Base-by-base conservation (phyloP, 1,140 invertebrate species). In the Aphaenogaster rudis region DNA sequence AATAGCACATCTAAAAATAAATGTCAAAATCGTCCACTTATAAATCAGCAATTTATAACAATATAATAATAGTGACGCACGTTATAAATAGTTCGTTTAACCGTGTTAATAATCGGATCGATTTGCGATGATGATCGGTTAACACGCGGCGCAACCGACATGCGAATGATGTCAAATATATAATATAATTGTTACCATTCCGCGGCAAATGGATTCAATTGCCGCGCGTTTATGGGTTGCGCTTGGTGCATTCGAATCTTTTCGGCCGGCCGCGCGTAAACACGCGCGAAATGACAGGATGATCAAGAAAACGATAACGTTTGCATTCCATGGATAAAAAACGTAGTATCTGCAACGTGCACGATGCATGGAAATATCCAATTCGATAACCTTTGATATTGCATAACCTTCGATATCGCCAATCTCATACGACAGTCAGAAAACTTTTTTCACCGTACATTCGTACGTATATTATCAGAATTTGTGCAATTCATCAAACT, bases 1-100 rank as follows among this genome's bases (percentile, higher is more conserved):
- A 84, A 76, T 82, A 82, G 66, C 42, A 61, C 8, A 6, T 74
- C 52, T 50, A 84, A 84, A 71, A 84, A 84, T 74, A 84, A 61
- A 39, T 33, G 50, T 72, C 54, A 50, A 61, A 76, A 84, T 39
- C 6, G 11, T 84, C 13, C 8, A 33, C 5, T 33, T 6, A 84
- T 63, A 84, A 45, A 74, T 82, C 52, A 9, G 42, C 42, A 2
- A 84, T 84, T 50, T 61, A 36, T 63, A 63, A 82, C 15, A 57
- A 1, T 28, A 1, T 28, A 5, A 80, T 45, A 80, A 69, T 81
- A 69, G 33, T 80, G 48, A 72, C 66, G 42, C 21, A 69, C 17
- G 6, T 66, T 50, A 69, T 33, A 67, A 67, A 59, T 48, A 45
- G n/a, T 76, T 76, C 69, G 33, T 50, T 84, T 63, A 84, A 76